Base-by-base conservation (phyloP, 2,888 invertebrate genomes). In the Tiphia femorata region DNA sequence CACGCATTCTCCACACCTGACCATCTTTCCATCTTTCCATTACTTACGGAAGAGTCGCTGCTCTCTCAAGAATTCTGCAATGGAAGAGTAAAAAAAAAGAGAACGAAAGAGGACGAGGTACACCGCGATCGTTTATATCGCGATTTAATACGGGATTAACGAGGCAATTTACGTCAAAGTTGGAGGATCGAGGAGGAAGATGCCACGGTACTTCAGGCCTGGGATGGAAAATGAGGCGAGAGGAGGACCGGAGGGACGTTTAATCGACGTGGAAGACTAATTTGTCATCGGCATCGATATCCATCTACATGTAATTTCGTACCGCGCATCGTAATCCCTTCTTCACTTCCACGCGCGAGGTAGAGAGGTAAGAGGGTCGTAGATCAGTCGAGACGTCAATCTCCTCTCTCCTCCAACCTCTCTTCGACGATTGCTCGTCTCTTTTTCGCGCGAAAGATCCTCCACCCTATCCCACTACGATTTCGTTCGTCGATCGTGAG, bases 201-300 rank as follows among this genome's bases (percentile, higher is more conserved):
- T n/a, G n/a, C n/a, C n/a, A n/a, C n/a, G n/a, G n/a, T n/a, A n/a
- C n/a, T n/a, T n/a, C n/a, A n/a, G n/a, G n/a, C n/a, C n/a, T n/a
- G n/a, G n/a, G n/a, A n/a, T n/a, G n/a, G n/a, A n/a, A n/a, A n/a
- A n/a, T n/a, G n/a, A n/a, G n/a, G n/a, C n/a, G n/a, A n/a, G n/a
- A n/a, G 63, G 49, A 25, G 17, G 19, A 57, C 12, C 6, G 35
- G 58, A 48, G 61, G 62, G 57, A 69, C 69, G 62, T 68, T 73
- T 69, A 67, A 73, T 69, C 64, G 72, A 21, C 60, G 67, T 58
- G 58, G 69, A 59, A 59, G 63, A 61, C 72, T 65, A 74, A 72
- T 74, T 72, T 72, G 75, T 72, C 74, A 72, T 72, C 67, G 63
- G 59, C 58, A 72, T 74, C 70, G 70, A 74, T 69, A 62, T 57